Evolutionary conservation across 1,140 invertebrate species (phyloP).

Genomic region (Helicoverpa zea): DNA sequence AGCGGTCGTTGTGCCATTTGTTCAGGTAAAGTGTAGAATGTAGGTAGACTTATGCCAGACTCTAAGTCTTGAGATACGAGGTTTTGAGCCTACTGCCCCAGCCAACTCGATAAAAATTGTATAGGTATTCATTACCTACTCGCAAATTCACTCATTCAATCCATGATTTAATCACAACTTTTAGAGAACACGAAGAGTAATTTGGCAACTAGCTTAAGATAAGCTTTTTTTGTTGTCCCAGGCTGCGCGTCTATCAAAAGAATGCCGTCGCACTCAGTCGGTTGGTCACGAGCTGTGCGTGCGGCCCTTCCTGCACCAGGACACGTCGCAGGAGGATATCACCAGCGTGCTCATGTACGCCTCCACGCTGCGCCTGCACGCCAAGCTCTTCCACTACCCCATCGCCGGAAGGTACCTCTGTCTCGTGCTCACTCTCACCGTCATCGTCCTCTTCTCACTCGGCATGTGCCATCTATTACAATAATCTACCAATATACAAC

Average conservation of each 20-base stretch:
- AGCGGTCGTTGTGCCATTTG: conserved; percentile 90
- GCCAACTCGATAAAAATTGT: no score
- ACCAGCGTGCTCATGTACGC: conserved; percentile 93
- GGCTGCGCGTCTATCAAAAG: conserved; percentile 93
- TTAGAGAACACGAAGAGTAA: no score
- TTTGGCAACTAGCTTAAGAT: no score
- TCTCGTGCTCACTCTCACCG: conserved; percentile 87
- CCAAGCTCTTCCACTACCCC: conserved; percentile 91
- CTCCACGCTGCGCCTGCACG: conserved; percentile 91
- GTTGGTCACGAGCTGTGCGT: conserved; percentile 92
- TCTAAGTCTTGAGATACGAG: no score
- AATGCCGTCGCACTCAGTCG: conserved; percentile 89
- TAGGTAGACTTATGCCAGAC: no score
- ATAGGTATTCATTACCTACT: no score
- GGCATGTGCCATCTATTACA: conserved; percentile 89
- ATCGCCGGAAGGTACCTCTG: conserved; percentile 90
- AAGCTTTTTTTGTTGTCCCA: conserved; percentile 70
- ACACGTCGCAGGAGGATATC: conserved; percentile 91
- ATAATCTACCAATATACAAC: conserved; percentile 51
- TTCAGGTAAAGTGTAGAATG: conserved; percentile 86
- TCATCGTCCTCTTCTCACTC: conserved; percentile 88
- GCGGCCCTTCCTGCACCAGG: conserved; percentile 93
- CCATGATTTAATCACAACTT: no score
- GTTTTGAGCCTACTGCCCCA: no score
- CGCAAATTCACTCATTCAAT: no score